Evolutionary conservation across 2,888 invertebrate genomes (phyloP).

Genomic region (Bellardia bayeri): DNA sequence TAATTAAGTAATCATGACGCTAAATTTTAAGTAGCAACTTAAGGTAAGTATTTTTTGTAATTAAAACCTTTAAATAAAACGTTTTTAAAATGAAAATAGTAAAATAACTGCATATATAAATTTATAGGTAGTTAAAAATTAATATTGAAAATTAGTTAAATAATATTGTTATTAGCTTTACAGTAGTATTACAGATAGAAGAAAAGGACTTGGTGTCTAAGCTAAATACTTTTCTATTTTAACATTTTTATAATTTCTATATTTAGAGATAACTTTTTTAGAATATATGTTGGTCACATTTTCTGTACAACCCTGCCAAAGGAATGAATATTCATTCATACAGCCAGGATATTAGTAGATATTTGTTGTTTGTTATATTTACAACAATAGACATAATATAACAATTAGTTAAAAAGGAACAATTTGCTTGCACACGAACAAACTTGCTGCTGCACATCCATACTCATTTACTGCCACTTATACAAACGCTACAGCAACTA

Average conservation of each 20-base stretch:
- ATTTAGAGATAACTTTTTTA: neutral
- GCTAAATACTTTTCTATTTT: neutral
- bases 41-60: too few relatives aligned
- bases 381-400: conserved; percentile 77
- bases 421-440: conserved; percentile 57
- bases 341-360: conserved; percentile 49
- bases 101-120: too few relatives aligned
- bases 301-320: neutral
- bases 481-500: neutral
- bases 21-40: too few relatives aligned
- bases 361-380: conserved; percentile 64
- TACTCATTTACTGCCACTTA: neutral
- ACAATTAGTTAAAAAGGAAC: conserved; percentile 79
- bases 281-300: conserved; percentile 33
- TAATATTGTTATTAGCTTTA: too few relatives aligned
- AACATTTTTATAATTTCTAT: neutral
- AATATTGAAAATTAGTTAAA: too few relatives aligned
- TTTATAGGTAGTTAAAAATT: too few relatives aligned
- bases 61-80: too few relatives aligned
- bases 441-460: neutral
- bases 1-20: too few relatives aligned
- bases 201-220: too few relatives aligned
- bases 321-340: conserved; percentile 12
- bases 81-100: too few relatives aligned
- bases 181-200: too few relatives aligned